Evolutionary conservation across 2,113 vertebrate species (phyloP).

Genomic region (Psittacus erithacus): DNA sequence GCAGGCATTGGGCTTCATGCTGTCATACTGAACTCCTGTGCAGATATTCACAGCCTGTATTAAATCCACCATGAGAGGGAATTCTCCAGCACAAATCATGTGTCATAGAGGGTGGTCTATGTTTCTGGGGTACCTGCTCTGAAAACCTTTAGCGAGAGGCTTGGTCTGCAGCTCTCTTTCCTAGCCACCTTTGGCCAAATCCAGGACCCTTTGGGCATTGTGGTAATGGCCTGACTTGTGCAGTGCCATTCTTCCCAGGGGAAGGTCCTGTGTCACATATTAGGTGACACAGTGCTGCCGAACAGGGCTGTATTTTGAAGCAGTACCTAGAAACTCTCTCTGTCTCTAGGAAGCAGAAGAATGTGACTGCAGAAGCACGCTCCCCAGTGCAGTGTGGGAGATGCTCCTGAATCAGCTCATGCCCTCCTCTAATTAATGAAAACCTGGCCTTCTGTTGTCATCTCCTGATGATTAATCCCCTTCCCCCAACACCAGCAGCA

Average conservation of each 20-base stretch:
- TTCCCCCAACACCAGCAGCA: not conserved
- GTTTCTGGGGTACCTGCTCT: not conserved
- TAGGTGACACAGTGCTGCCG: not conserved
- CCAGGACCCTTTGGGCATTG: not conserved
- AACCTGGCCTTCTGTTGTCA: not conserved
- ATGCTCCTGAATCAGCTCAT: not conserved
- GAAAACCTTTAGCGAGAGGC: not conserved
- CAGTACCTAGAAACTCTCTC: not conserved
- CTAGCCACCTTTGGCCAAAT: not conserved
- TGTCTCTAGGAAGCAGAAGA: not conserved
- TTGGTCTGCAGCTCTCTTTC: not conserved
- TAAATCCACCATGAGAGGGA: not conserved
- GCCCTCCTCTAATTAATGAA: not conserved
- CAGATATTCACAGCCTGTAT: not conserved
- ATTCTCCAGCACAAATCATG: not conserved
- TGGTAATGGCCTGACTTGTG: not conserved
- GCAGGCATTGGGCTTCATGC: not conserved
- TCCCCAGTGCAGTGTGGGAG: not conserved
- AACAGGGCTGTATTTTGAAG: not conserved
- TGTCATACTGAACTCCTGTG: not conserved
- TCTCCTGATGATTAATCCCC: conserved; percentile 36
- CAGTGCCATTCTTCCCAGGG: conserved; percentile 16
- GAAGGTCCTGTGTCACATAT: not conserved
- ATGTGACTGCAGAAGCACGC: not conserved
- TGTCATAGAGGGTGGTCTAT: not conserved